These are phyloP conservation scores for Drosophila aldrichi DNA, from an alignment of 2,888 invertebrate genomes.

Conservation along the genomic window DNA sequence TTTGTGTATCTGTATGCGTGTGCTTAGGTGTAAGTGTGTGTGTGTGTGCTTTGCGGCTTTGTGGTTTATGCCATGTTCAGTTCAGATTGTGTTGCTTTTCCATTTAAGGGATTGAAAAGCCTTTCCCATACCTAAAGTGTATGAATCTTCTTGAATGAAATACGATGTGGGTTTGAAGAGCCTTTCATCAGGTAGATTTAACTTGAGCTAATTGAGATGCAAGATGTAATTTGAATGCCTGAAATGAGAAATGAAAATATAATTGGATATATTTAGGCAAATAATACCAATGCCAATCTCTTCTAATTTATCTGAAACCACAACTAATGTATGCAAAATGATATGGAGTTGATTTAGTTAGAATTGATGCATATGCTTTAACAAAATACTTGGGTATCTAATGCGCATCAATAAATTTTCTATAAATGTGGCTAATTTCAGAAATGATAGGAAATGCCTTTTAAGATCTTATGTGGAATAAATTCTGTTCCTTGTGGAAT, in stretches of 20 bases:
- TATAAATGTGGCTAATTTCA: no score
- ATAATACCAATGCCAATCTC: no score
- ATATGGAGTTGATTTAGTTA: background rate
- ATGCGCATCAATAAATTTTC: no score
- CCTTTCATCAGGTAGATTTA: constrained; percentile 2
- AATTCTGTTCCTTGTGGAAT: no score
- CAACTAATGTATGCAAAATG: no score
- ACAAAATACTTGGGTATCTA: no score
- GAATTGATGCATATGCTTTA: no score
- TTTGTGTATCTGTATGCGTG: no score
- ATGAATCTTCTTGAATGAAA: background rate
- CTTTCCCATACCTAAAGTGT: background rate
- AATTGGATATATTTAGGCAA: background rate
- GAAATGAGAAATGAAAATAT: background rate
- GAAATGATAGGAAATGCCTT: no score
- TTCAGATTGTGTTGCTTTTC: background rate
- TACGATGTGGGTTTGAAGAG: constrained; percentile 1
- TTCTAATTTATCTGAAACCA: background rate
- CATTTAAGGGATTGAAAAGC: background rate
- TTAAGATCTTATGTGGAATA: no score
- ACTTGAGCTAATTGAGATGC: constrained; percentile 4
- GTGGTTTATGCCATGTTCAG: constrained; percentile 4
- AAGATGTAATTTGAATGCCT: background rate
- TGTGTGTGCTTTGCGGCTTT: constrained; percentile 9
- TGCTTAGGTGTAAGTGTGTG: constrained; percentile 10